Evolutionary conservation across 2,888 invertebrate species (phyloP).

Genomic region (Sphaeridia pumilis): DNA sequence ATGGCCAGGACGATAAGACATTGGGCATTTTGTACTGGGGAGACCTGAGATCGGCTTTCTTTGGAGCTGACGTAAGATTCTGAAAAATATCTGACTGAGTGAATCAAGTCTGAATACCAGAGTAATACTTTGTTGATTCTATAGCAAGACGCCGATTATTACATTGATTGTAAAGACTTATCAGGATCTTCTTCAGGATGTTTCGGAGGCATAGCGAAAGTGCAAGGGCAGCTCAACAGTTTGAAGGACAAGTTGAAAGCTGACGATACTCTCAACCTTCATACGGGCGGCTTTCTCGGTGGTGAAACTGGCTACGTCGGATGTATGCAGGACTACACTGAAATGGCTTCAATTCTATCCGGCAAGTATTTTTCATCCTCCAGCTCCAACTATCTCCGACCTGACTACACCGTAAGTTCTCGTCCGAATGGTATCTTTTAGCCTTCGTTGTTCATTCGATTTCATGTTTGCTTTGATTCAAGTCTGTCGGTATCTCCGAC

Average conservation of each 20-base stretch:
- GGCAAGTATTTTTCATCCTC: not conserved
- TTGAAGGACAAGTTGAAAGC: not conserved
- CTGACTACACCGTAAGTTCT: constrained; percentile 16
- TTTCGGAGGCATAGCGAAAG: constrained; percentile 5
- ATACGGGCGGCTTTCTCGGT: constrained; percentile 28
- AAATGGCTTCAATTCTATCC: too few relatives aligned
- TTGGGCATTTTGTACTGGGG: constrained; percentile 13
- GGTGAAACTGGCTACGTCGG: constrained; percentile 32
- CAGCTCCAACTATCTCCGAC: constrained; percentile 12
- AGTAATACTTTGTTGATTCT: not conserved
- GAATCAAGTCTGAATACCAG: not conserved
- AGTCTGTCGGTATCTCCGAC: constrained; percentile 29
- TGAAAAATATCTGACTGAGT: too few relatives aligned
- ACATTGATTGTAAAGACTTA: not conserved
- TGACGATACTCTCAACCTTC: constrained; percentile 6
- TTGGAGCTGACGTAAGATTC: not conserved
- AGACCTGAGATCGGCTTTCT: not conserved
- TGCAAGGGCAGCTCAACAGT: constrained; percentile 1
- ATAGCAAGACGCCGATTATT: not conserved
- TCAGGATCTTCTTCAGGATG: not conserved
- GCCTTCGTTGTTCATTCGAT: not conserved
- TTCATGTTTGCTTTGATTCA: not conserved
- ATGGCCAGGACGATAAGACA: not conserved
- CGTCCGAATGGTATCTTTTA: too few relatives aligned
- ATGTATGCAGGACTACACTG: too few relatives aligned